phyloP scores from a whole-genome alignment of 2,888 invertebrate species.

The Pemphredon lugubris region DNA sequence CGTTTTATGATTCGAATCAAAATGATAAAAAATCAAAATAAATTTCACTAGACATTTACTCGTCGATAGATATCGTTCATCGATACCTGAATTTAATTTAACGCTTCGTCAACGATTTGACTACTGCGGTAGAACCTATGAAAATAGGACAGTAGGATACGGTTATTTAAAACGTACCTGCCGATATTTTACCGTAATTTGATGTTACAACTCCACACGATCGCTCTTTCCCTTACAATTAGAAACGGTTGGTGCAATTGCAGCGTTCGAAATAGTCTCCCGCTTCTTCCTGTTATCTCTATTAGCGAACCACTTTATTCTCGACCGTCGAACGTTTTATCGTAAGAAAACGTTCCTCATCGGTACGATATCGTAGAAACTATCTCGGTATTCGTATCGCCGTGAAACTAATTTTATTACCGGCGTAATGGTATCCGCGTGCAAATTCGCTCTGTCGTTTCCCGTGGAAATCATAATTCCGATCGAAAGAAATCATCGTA shows the following conservation, averaged over 20 bases:
- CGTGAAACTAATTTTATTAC: slow-evolving; percentile 55
- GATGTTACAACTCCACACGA: slow-evolving; percentile 14
- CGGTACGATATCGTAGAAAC: slow-evolving; percentile 19
- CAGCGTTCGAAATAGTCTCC: neutral
- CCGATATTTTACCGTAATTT: slow-evolving; percentile 1
- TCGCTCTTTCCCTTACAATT: slow-evolving; percentile 31
- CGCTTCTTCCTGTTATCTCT: slow-evolving; percentile 26
- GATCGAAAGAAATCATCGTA: slow-evolving; percentile 37
- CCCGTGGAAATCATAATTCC: slow-evolving; percentile 36
- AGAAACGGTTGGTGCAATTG: slow-evolving; percentile 31
- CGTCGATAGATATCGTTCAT: no score
- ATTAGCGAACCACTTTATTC: slow-evolving; percentile 18
- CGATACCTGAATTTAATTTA: no score
- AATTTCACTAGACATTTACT: no score
- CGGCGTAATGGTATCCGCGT: slow-evolving; percentile 28
- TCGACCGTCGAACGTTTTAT: slow-evolving; percentile 24
- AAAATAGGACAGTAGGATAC: no score
- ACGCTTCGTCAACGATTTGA: no score
- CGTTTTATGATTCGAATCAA: no score
- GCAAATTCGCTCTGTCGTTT: slow-evolving; percentile 18
- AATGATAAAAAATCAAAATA: no score
- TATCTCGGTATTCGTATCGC: slow-evolving; percentile 9
- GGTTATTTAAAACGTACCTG: no score
- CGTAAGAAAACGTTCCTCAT: neutral
- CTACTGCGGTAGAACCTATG: no score